Conservation (phyloP, 2,797 vertebrate species). For the Monodelphis domestica region DNA sequence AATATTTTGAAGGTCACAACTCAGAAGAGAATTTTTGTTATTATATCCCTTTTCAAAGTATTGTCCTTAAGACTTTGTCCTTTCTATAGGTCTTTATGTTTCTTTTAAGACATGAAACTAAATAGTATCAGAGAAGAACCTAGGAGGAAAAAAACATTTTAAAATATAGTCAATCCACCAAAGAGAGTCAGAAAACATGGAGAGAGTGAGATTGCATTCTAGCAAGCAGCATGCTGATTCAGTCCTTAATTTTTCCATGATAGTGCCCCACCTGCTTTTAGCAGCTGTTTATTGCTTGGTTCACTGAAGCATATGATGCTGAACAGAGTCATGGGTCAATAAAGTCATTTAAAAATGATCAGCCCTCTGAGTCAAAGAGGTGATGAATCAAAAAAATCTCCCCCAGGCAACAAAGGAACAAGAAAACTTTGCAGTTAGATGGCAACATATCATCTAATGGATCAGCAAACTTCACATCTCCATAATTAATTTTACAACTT, state of each 20-base stretch:
- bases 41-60: background rate
- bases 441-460: constrained; percentile 60
- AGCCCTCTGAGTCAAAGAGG: constrained; percentile 57
- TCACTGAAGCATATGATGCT: constrained; percentile 74
- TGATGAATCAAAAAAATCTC: constrained; percentile 69
- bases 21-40: background rate
- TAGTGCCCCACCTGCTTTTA: constrained; percentile 65
- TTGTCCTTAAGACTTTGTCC: background rate
- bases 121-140: background rate
- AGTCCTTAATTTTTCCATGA: constrained; percentile 58
- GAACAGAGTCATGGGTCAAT: constrained; percentile 77
- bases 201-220: background rate
- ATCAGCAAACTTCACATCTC: constrained; percentile 42
- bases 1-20: background rate
- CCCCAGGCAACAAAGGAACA: constrained; percentile 53
- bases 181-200: constrained; percentile 50
- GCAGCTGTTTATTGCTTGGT: constrained; percentile 69
- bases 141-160: constrained; percentile 16
- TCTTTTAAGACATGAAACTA: background rate
- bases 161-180: constrained; percentile 24
- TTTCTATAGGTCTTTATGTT: background rate
- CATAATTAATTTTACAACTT: constrained; percentile 67
- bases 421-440: constrained; percentile 55
- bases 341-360: constrained; percentile 80
- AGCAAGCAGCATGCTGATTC: constrained; percentile 41